These are phyloP conservation scores for Eupeodes corollae DNA, from an alignment of 1,140 invertebrate species.

Conservation along the genomic window DNA sequence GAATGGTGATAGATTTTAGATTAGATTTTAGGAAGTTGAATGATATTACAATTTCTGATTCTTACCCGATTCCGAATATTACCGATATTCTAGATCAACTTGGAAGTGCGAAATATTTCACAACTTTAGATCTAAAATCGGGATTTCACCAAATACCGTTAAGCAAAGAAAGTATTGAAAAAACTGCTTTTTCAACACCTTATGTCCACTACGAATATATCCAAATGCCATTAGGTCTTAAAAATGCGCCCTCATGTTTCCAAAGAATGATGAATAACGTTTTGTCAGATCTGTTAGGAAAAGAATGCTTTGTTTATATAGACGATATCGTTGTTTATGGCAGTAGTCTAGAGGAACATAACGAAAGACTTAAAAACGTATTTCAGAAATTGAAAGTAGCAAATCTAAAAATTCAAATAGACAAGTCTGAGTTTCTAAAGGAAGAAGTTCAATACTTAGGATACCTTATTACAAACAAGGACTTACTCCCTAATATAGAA, in stretches of 20 bases:
- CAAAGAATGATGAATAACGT: too few relatives aligned
- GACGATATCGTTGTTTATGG: background rate
- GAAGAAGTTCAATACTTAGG: slow-evolving; percentile 38
- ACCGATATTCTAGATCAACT: slow-evolving; percentile 36
- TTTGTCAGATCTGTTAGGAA: too few relatives aligned
- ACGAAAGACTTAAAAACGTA: background rate
- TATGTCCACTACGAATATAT: too few relatives aligned
- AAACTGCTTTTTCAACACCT: too few relatives aligned
- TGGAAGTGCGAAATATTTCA: slow-evolving; percentile 27
- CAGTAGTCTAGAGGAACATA: background rate
- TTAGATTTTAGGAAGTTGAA: slow-evolving; percentile 28
- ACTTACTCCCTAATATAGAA: slow-evolving; percentile 34
- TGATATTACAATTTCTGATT: slow-evolving; percentile 28
- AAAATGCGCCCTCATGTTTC: too few relatives aligned
- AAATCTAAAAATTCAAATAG: slow-evolving; percentile 37
- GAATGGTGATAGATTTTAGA: too few relatives aligned
- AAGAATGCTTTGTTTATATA: background rate
- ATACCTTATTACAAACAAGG: slow-evolving; percentile 24
- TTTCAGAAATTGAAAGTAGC: slow-evolving; percentile 9
- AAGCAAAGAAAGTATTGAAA: too few relatives aligned
- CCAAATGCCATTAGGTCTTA: too few relatives aligned
- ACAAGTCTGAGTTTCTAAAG: slow-evolving; percentile 39
- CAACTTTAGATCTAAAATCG: slow-evolving; percentile 31
- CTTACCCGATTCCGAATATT: slow-evolving; percentile 39
- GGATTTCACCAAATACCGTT: slow-evolving; percentile 42